Evolutionary conservation across 2,888 invertebrate genomes (phyloP), one percentile per base, ranked within the genome.

Genomic region (Norana najaformis): DNA sequence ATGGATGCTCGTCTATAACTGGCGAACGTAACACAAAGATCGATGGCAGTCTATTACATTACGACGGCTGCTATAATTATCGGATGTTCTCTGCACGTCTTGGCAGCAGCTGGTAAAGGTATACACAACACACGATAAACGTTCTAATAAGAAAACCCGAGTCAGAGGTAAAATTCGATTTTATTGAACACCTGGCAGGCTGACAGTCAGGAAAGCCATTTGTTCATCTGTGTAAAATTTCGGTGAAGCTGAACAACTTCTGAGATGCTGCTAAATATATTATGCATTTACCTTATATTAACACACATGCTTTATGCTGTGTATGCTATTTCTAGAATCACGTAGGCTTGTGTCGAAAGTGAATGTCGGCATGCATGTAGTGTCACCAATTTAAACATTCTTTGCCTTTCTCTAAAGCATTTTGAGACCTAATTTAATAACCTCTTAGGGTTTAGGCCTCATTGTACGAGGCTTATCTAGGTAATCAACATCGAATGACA

Each of bases 61-160:
- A n/a, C 69, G 13, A 69, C 69, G n/a, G n/a, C 69, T 69, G 69
- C 69, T 69, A 11, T 69, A 30, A 69, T 69, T 69, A 30, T 69
- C 30, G 69, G 69, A n/a, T 69, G n/a, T 69, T 69, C 69, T 69
- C 69, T 69, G 69, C 69, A 69, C 69, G 69, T 69, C 69, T n/a
- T 69, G 30, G 30, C 69, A n/a, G 69, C n/a, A 11, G 69, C 69
- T 69, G 69, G n/a, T 11, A 69, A n/a, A 69, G 69, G 69, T 69
- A 69, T 8, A 11, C 16, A 8, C n/a, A 69, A 1, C 41, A n/a
- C 11, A 14, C 47, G 23, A 47, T 47, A 23, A 20, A 23, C 6
- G 47, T 16, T n/a, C 11, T 69, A 11, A 69, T n/a, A 30, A 69
- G 69, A n/a, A n/a, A 14, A 11, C 6, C 69, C n/a, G 30, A 69